Base-by-base conservation (phyloP, 2,797 vertebrate genomes). In the Tragelaphus oryx region DNA sequence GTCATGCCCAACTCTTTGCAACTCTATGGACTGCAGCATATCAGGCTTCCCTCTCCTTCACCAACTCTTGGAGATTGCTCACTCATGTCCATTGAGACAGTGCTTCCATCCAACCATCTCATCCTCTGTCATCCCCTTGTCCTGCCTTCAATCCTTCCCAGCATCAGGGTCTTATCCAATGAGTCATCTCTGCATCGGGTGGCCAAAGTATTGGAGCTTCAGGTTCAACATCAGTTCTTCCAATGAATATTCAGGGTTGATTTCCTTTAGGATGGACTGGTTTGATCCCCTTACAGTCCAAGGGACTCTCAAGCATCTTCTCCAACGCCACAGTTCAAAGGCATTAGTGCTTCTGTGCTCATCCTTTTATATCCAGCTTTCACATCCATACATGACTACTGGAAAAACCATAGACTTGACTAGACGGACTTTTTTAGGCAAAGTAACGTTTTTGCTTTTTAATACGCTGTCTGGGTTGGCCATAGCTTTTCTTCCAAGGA, bases 131-230 rank as follows among this genome's bases (percentile, higher is more conserved):
- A 22, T 1, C 65, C 33, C 18, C 65, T 68, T 68, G 33, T 68
- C 1, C 33, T 68, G 33, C 65, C 33, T 37, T 68, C 33, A 37
- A 6, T 68, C 33, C 22, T 68, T 68, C 33, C 33, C 33, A 37
- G 65, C 9, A 68, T 68, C 33, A 12, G 18, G 18, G 33, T 68
- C 33, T 68, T 37, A 37, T 37, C 33, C 33, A 22, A 37, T 22
- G 65, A 37, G 65, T 68, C 1, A 0, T 68, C 33, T 22, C 65
- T 68, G 33, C 33, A 37, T 37, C 4, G 0, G 65, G 18, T 22
- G 18, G 65, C 33, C 33, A 37, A 37, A 33, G 9, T 68, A 37
- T 3, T 68, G 65, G 65, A 68, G 33, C 33, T 68, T 68, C 62
- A 37, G 33, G 18, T 68, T 68, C 33, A 22, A 18, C 65, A 68